phyloP scores from a whole-genome alignment of 1,140 invertebrate genomes.

The Cyclargus thomasi region DNA sequence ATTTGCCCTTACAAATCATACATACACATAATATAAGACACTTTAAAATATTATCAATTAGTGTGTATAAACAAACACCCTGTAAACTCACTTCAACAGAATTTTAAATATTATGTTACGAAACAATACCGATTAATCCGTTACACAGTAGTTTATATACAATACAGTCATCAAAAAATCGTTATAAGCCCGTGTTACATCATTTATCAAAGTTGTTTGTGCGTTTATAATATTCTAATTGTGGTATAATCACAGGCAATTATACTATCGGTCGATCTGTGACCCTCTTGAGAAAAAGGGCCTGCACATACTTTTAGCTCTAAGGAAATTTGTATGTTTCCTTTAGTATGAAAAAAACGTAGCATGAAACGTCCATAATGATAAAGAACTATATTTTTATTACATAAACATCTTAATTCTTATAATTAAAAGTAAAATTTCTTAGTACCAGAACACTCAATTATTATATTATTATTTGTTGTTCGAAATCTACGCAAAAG shows the following conservation, averaged over 20 bases:
- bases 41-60: too few relatives aligned
- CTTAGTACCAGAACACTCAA: too few relatives aligned
- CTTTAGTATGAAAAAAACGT: too few relatives aligned
- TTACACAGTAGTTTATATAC: background rate
- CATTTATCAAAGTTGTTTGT: slow-evolving; percentile 1
- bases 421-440: too few relatives aligned
- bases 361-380: too few relatives aligned
- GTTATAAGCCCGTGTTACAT: background rate
- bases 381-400: too few relatives aligned
- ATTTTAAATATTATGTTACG: background rate
- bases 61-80: too few relatives aligned
- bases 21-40: too few relatives aligned
- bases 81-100: background rate
- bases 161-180: slow-evolving; percentile 1
- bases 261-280: background rate
- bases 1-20: too few relatives aligned
- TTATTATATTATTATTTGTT: too few relatives aligned
- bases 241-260: background rate
- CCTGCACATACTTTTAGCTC: background rate
- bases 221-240: slow-evolving; percentile 1
- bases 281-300: background rate
- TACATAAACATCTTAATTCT: too few relatives aligned
- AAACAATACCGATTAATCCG: background rate
- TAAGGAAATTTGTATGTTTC: background rate
- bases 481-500: too few relatives aligned